These are phyloP conservation scores for Amphiprion percula DNA, from an alignment of 2,113 vertebrate genomes.

Conservation along the genomic window DNA sequence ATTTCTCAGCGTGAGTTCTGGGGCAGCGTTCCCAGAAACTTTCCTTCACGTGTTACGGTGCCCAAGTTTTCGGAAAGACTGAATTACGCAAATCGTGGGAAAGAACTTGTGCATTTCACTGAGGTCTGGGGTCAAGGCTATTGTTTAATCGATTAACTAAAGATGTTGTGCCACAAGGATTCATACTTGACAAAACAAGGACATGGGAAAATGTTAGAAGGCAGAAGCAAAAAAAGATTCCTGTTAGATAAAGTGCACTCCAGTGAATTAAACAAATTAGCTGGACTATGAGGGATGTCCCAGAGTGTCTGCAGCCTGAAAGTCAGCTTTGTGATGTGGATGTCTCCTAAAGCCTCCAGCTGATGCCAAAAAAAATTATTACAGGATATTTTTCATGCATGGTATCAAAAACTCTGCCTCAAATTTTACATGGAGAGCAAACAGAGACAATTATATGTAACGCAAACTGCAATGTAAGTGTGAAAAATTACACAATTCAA, in stretches of 20 bases:
- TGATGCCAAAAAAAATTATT: not conserved
- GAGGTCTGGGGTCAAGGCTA: conserved; percentile 58
- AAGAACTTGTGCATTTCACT: conserved; percentile 62
- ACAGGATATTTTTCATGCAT: not conserved
- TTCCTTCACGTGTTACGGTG: conserved; percentile 11
- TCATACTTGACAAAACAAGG: conserved; percentile 30
- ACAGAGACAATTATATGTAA: too few relatives aligned
- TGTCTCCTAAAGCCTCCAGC: not conserved
- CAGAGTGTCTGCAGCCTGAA: not conserved
- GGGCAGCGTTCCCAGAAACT: conserved; percentile 38
- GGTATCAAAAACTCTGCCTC: not conserved
- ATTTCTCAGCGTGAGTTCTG: conserved; percentile 32
- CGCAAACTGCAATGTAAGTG: too few relatives aligned
- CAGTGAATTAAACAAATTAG: conserved; percentile 5
- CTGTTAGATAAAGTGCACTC: conserved; percentile 3
- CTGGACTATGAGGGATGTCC: not conserved
- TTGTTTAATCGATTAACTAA: conserved; percentile 48
- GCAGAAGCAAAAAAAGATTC: conserved; percentile 1
- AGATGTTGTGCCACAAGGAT: conserved; percentile 5
- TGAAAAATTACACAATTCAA: too few relatives aligned
- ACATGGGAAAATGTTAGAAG: conserved; percentile 36
- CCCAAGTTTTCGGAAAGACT: conserved; percentile 28
- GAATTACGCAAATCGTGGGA: conserved; percentile 69
- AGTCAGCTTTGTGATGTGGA: not conserved
- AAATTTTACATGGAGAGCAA: too few relatives aligned